These are phyloP conservation scores for Heterodera filipjevi DNA, from an alignment of 2,888 invertebrate species.

Conservation along the genomic window DNA sequence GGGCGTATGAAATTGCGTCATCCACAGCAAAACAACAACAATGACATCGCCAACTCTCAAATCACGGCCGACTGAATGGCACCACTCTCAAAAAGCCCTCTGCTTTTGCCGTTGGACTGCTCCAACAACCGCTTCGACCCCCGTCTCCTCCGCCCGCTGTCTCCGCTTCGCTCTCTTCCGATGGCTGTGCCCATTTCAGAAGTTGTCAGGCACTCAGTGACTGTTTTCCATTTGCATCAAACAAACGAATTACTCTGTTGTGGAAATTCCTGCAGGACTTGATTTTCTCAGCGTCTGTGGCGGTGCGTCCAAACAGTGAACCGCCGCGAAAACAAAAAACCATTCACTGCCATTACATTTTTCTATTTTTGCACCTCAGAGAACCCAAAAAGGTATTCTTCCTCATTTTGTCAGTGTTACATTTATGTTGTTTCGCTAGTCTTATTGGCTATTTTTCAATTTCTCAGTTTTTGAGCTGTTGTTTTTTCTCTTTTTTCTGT, in stretches of 20 bases:
- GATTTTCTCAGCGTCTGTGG: background rate
- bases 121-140: background rate
- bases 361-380: background rate
- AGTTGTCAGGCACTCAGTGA: conserved; percentile 8
- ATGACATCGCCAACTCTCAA: background rate
- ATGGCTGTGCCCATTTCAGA: background rate
- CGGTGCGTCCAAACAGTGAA: background rate
- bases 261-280: conserved; percentile 32
- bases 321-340: too few species aligned
- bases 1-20: conserved; percentile 2
- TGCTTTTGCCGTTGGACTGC: background rate
- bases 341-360: background rate
- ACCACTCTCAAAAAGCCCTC: background rate
- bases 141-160: background rate
- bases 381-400: background rate
- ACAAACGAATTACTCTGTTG: conserved; percentile 15
- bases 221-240: conserved; percentile 27
- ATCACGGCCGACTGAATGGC: background rate
- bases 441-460: background rate
- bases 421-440: background rate
- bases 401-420: background rate
- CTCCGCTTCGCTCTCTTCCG: background rate
- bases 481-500: background rate
- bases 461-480: too few species aligned
- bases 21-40: background rate